Evolutionary conservation across 1,140 invertebrate genomes (phyloP).

Genomic region (Steinernema khuongi): DNA sequence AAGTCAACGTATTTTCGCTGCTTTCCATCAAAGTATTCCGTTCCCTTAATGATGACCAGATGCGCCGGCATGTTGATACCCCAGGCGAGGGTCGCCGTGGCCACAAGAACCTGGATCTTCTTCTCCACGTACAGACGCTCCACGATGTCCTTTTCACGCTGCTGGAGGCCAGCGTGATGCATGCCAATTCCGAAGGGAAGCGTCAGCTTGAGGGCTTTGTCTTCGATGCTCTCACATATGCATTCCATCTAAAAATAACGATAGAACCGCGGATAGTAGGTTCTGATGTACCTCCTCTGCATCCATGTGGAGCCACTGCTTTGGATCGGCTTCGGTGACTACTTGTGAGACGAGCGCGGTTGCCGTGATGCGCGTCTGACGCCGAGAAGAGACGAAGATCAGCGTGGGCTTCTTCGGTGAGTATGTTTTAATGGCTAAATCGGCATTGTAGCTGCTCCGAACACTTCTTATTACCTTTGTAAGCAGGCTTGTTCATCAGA

Average conservation of each 20-base stretch:
- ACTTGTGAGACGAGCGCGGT: conserved; percentile 89
- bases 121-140: conserved; percentile 86
- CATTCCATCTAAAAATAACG: neutral
- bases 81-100: conserved; percentile 95
- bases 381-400: conserved; percentile 92
- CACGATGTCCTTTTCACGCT: conserved; percentile 79
- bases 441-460: neutral
- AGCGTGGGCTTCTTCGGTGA: conserved; percentile 82
- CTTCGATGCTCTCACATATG: conserved; percentile 64
- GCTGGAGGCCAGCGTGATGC: conserved; percentile 91
- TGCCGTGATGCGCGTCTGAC: conserved; percentile 93
- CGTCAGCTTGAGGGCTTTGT: conserved; percentile 85
- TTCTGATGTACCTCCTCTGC: conserved; percentile 71
- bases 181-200: conserved; percentile 94
- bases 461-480: conserved; percentile 65
- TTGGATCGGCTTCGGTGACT: conserved; percentile 81
- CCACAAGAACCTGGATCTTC: conserved; percentile 95
- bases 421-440: conserved; percentile 72
- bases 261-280: neutral
- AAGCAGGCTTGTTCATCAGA: conserved; percentile 98
- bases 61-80: conserved; percentile 97
- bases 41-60: conserved; percentile 73
- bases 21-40: conserved; percentile 97
- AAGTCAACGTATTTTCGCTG: conserved; percentile 93
- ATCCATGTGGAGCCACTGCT: conserved; percentile 85